Evolutionary conservation across 1,140 invertebrate genomes (phyloP).

Genomic region (Manduca sexta): DNA sequence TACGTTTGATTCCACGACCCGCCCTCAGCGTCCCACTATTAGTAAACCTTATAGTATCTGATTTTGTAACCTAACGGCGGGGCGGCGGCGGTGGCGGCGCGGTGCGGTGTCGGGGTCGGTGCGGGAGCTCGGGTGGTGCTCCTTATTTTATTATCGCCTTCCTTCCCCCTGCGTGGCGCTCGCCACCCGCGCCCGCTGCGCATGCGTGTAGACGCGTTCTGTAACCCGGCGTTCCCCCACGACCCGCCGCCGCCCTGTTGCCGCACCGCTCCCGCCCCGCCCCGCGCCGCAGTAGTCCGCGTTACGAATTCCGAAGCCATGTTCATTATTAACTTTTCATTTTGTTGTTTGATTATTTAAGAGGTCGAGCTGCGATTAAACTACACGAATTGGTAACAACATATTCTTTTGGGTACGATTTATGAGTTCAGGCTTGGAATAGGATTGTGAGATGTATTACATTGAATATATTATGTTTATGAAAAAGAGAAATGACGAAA

Average conservation of each 20-base stretch:
- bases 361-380: too few relatives aligned
- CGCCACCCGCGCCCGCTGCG: slow-evolving; percentile 3
- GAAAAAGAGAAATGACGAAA: too few relatives aligned
- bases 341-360: background rate
- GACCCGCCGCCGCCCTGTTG: background rate
- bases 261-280: slow-evolving; percentile 3
- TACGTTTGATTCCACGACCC: background rate
- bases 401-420: too few relatives aligned
- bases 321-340: slow-evolving; percentile 18
- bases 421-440: too few relatives aligned
- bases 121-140: slow-evolving; percentile 3
- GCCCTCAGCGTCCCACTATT: slow-evolving; percentile 6
- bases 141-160: slow-evolving; percentile 28
- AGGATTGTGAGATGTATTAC: too few relatives aligned
- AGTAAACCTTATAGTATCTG: slow-evolving; percentile 16
- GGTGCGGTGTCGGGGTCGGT: background rate
- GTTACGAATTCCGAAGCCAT: slow-evolving; percentile 11
- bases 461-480: too few relatives aligned
- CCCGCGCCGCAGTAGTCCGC: background rate
- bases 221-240: slow-evolving; percentile 1
- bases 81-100: background rate
- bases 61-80: slow-evolving; percentile 3
- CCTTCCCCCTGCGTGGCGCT: slow-evolving; percentile 6
- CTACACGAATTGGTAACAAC: too few relatives aligned
- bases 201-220: background rate